Base-by-base conservation (phyloP, 2,797 vertebrate species). In the Xenopus petersii region DNA sequence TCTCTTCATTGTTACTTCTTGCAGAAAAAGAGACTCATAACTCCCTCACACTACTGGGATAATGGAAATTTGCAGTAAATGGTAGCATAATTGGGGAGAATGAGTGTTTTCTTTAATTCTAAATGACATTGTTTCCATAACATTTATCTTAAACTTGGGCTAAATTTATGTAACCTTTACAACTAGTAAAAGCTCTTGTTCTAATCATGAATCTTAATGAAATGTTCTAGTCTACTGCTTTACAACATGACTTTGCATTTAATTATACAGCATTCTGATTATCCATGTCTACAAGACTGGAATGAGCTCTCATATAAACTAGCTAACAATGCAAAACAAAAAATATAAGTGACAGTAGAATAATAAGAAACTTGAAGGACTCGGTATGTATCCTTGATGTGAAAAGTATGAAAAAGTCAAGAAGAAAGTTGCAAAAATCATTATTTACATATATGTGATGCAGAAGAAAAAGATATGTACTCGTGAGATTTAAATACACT, bases 221-320 rank as follows among this genome's bases (percentile, higher is more conserved):
- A 81, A 83, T 85, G 84, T 70, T 84, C 64, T 67, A 73, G 47
- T 82, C 74, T 82, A 79, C 15, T 69, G 70, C 72, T 80, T 84
- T 83, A 84, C 87, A 82, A 80, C 64, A 82, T 68, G 66, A 70
- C 78, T 83, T 75, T 81, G 74, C 67, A 81, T 63, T 86, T 87
- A 85, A 87, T 86, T 84, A 83, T 70, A 67, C 69, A 36, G 33
- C 71, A 4, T 67, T 83, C 79, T 81, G 78, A 74, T 82, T 84
- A 81, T 61, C 81, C 75, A 83, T 82, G 73, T 47, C 21, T 75
- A 85, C 83, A 79, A 66, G 60, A 79, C 64, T 70, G 79, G 75
- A 85, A 81, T 86, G 75, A 76, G 72, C 73, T 83, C 80, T 76
- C 64, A 61, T 68, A 73, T 42, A 73, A 56, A 56, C 58, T 55